phyloP scores from a whole-genome alignment of 2,113 vertebrate genomes.

The Acrocephalus arundinaceus region DNA sequence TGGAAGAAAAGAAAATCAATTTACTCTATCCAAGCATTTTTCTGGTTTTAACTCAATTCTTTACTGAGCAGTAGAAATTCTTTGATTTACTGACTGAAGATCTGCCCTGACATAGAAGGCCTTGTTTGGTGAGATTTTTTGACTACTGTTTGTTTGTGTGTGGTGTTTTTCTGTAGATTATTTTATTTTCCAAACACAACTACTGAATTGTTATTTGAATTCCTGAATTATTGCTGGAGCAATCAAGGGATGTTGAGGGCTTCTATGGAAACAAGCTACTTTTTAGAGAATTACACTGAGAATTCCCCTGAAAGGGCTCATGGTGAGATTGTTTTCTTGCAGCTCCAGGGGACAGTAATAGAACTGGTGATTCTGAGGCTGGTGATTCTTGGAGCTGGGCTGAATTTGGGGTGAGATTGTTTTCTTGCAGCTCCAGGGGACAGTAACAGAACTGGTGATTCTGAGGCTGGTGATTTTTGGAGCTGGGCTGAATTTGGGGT shows the following conservation, averaged over 20 bases:
- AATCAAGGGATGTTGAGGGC: not conserved
- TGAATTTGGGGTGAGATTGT: not conserved
- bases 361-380: not conserved
- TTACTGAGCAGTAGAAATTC: not conserved
- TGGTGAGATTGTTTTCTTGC: not conserved
- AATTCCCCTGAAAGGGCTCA: not conserved
- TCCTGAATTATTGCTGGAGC: not conserved
- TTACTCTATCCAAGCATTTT: not conserved
- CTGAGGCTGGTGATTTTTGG: fast-evolving
- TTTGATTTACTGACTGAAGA: not conserved
- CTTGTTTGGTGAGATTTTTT: not conserved
- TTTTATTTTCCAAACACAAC: not conserved
- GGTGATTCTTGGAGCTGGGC: fast-evolving
- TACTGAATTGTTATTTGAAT: not conserved
- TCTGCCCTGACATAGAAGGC: not conserved
- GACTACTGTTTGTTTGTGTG: not conserved
- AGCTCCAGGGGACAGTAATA: not conserved
- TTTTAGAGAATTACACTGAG: not conserved
- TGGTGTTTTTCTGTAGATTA: not conserved
- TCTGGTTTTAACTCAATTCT: not conserved
- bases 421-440: not conserved
- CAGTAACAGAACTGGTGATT: not conserved
- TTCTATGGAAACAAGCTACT: not conserved
- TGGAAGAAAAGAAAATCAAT: not conserved
- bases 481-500: not conserved